Percentiles rank a stretch among this genome's conserved stretches.
phyloP scores from a whole-genome alignment of 2,888 invertebrate species.

The Argyra leucocephala region DNA sequence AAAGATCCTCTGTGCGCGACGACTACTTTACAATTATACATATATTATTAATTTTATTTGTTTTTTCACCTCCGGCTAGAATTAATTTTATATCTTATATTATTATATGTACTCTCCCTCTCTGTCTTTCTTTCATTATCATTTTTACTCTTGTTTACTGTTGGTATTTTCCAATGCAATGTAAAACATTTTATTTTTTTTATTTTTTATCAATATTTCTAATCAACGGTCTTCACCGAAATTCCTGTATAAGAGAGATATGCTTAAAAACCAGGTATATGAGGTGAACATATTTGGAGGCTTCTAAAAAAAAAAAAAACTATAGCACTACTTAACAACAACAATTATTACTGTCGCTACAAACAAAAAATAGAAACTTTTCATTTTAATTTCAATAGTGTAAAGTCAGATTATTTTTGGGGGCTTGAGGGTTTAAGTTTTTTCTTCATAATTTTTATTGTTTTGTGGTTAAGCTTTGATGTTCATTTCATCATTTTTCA shows the following conservation, averaged over 20 bases:
- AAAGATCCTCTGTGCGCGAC: neutral
- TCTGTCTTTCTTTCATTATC: too few species aligned
- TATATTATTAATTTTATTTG: conserved; percentile 43
- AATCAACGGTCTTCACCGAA: neutral
- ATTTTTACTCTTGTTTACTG: too few species aligned
- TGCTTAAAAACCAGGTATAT: too few species aligned
- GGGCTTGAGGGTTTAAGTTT: neutral
- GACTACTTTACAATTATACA: neutral
- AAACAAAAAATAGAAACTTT: neutral
- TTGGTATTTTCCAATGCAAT: too few species aligned
- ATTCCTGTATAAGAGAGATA: neutral
- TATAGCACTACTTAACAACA: too few species aligned
- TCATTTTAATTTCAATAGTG: neutral
- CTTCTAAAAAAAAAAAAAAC: too few species aligned
- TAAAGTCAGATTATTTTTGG: neutral
- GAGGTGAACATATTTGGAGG: too few species aligned
- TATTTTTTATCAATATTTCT: neutral
- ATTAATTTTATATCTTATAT: conserved; percentile 15
- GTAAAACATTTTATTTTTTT: too few species aligned
- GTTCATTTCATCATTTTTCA: neutral
- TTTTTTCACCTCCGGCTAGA: conserved; percentile 30
- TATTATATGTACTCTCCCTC: conserved; percentile 13
- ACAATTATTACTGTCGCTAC: too few species aligned
- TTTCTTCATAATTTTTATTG: neutral
- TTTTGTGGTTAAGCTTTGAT: neutral